Evolutionary conservation across 1,140 invertebrate species (phyloP), one percentile per base, ranked within the genome.

Genomic region (Chelonus insularis): DNA sequence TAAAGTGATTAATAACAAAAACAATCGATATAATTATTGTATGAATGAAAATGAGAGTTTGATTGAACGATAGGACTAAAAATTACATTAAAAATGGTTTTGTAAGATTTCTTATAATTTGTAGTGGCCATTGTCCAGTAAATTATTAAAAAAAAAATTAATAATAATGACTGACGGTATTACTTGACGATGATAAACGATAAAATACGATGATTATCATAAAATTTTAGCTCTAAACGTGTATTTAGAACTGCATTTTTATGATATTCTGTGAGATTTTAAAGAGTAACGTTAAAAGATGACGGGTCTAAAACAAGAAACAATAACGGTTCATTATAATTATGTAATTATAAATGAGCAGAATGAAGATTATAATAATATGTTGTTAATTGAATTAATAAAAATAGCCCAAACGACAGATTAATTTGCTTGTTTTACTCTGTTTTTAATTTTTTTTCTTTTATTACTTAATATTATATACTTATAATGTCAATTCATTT

Each of bases 311-410:
- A 52, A 45, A 32, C 57, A 57, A 70, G 74, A 77, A 81, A 78
- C 73, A 79, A 80, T 78, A 81, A 78, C 72, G 73, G 70, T 79
- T 80, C 76, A 80, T 77, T 79, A 81, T 73, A 74, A 78, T 80
- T 78, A 77, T 79, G 73, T 81, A 77, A 78, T 80, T 78, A 79
- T 78, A 78, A 81, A 79, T 77, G 76, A 78, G 75, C 78, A 71
- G 72, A 79, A 77, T 73, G 75, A 80, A 80, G 75, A 81, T 69
- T 79, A 80, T 81, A 79, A 81, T 80, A 80, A 79, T 72, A 79
- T 72, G 78, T 81, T 81, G 79, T 81, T 81, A 79, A 80, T 79
- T 79, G 74, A 81, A 80, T 80, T 79, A 81, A 81, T 80, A 81
- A 81, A 81, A 81, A 71, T 81, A 80, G 77, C 77, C 77, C 79